Percentiles rank a stretch among this genome's conserved stretches.
Conservation (phyloP, 2,888 invertebrate species). For the Lumbricus terrestris region DNA sequence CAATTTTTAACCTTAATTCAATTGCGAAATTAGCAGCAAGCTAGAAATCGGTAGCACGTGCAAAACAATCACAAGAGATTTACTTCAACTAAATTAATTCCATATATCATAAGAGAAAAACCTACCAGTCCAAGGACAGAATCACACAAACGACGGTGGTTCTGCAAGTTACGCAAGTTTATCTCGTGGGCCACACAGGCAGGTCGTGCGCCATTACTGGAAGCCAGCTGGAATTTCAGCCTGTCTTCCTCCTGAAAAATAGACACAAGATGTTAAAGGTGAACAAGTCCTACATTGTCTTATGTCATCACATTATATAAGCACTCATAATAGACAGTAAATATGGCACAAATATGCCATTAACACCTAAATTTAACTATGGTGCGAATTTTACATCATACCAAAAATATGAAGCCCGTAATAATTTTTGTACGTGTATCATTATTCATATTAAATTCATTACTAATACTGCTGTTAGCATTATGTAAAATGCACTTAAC, state of each 20-base stretch:
- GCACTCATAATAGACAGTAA: neutral
- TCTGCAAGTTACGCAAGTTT: slow-evolving; percentile 50
- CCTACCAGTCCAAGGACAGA: slow-evolving; percentile 62
- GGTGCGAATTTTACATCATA: neutral
- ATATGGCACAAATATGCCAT: neutral
- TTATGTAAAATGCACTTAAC: too few species aligned
- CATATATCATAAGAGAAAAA: neutral
- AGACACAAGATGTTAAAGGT: neutral
- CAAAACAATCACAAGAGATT: neutral
- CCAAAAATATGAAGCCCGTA: neutral
- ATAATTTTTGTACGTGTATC: too few species aligned
- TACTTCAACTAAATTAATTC: neutral
- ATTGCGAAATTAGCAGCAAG: too few species aligned
- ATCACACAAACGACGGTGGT: slow-evolving; percentile 41
- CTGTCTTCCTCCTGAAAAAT: slow-evolving; percentile 51
- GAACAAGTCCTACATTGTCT: neutral
- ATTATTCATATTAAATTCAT: too few species aligned
- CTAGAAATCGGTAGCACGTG: too few species aligned
- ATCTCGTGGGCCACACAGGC: slow-evolving; percentile 60
- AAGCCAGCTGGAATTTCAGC: slow-evolving; percentile 41
- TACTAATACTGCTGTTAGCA: too few species aligned
- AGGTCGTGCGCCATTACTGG: slow-evolving; percentile 48
- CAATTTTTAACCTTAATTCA: too few species aligned
- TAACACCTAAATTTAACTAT: neutral
- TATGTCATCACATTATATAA: neutral